These are phyloP conservation scores for Rachycentron canadum DNA, from an alignment of 2,797 vertebrate genomes.

Conservation along the genomic window DNA sequence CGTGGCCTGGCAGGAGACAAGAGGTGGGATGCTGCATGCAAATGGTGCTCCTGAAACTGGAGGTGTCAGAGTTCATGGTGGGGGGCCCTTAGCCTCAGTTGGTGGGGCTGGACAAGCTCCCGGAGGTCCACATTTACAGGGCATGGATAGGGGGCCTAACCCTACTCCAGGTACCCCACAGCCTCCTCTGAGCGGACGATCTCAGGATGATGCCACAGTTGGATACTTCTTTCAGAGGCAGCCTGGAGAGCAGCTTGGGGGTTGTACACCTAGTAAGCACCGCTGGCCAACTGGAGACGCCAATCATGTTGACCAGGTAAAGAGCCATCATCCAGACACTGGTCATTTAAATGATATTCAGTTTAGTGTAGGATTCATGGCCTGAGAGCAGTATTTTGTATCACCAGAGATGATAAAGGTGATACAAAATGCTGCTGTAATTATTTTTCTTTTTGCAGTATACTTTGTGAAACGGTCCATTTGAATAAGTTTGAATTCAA, in stretches of 20 bases:
- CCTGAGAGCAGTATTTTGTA: background rate
- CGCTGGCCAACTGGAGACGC: slow-evolving; percentile 84
- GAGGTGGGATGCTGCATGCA: slow-evolving; percentile 86
- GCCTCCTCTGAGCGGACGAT: slow-evolving; percentile 82
- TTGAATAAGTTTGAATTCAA: background rate
- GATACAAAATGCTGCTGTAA: too few species aligned
- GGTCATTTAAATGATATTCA: background rate
- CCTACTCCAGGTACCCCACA: slow-evolving; percentile 76
- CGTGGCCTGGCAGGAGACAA: slow-evolving; percentile 88
- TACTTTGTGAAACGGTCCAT: background rate
- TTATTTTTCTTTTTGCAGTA: background rate
- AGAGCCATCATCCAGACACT: background rate
- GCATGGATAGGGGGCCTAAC: slow-evolving; percentile 80
- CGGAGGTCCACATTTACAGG: slow-evolving; percentile 77
- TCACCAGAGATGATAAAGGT: too few species aligned
- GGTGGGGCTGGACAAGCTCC: slow-evolving; percentile 72
- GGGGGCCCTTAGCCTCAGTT: slow-evolving; percentile 75
- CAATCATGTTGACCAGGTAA: slow-evolving; percentile 77
- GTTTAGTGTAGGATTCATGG: background rate
- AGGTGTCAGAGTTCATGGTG: slow-evolving; percentile 77
- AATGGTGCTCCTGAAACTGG: slow-evolving; percentile 82
- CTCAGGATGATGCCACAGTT: slow-evolving; percentile 83
- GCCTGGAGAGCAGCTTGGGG: slow-evolving; percentile 82
- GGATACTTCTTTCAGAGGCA: slow-evolving; percentile 88
- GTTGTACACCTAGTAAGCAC: slow-evolving; percentile 81